Evolutionary conservation across 2,113 vertebrate genomes (phyloP).

Genomic region (Rhea americana): DNA sequence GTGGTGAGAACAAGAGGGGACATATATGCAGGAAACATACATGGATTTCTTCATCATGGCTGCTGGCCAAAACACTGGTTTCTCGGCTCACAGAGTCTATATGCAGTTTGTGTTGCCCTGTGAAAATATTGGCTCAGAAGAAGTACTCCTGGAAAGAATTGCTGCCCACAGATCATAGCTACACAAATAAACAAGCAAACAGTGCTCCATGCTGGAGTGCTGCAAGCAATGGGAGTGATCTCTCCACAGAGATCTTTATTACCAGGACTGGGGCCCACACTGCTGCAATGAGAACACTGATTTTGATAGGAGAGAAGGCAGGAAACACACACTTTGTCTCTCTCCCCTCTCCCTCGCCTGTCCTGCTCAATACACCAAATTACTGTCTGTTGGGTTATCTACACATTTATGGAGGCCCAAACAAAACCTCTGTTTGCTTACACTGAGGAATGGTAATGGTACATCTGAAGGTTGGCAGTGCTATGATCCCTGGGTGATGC

Average conservation of each 20-base stretch:
- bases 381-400: not conserved
- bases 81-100: not conserved
- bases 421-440: not conserved
- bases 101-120: not conserved
- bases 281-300: not conserved
- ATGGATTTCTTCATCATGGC: not conserved
- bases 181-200: not conserved
- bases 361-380: not conserved
- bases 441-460: not conserved
- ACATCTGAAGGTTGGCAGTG: not conserved
- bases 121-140: not conserved
- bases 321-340: fast-evolving
- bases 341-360: not conserved
- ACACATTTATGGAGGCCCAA: no score
- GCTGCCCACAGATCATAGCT: not conserved
- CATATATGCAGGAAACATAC: not conserved
- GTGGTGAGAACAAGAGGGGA: not conserved
- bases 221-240: not conserved
- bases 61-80: not conserved
- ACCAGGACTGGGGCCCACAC: not conserved
- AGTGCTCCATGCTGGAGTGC: not conserved
- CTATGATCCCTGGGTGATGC: fast-evolving
- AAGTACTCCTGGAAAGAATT: not conserved
- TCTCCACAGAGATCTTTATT: not conserved
- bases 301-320: not conserved